Percentiles rank a stretch among this genome's conserved stretches.
Evolutionary conservation across 2,888 invertebrate genomes (phyloP).

Genomic region (Cephus spinipes): DNA sequence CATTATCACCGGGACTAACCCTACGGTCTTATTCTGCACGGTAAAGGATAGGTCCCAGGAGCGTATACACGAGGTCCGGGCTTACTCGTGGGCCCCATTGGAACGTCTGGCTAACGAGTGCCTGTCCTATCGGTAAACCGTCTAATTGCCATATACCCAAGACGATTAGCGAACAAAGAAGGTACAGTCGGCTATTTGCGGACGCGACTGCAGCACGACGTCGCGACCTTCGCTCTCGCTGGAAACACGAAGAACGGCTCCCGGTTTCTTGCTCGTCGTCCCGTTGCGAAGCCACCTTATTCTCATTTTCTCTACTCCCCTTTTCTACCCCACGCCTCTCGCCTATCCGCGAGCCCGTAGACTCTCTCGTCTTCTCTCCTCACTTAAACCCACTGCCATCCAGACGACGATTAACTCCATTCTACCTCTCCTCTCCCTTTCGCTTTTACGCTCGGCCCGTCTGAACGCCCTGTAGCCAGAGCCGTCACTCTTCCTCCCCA

Average conservation of each 20-base stretch:
- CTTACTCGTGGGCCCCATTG: background rate
- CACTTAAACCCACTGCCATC: background rate
- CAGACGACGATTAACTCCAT: background rate
- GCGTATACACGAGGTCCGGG: background rate
- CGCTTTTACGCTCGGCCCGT: background rate
- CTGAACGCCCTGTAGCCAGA: background rate
- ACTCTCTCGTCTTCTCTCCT: background rate
- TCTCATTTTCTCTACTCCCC: background rate
- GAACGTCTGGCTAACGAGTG: background rate
- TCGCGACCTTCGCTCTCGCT: slow-evolving; percentile 46
- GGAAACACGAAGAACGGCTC: slow-evolving; percentile 37
- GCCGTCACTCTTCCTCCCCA: background rate
- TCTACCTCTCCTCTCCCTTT: background rate
- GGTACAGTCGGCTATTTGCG: slow-evolving; percentile 47
- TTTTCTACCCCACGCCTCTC: background rate
- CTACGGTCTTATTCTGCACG: background rate
- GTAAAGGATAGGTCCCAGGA: background rate
- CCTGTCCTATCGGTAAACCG: background rate
- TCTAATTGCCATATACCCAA: slow-evolving; percentile 41
- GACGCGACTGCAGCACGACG: slow-evolving; percentile 34
- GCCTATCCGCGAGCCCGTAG: background rate
- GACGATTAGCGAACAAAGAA: slow-evolving; percentile 51
- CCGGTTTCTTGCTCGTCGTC: slow-evolving; percentile 36
- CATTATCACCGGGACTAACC: background rate
- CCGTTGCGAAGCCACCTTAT: background rate